Evolutionary conservation across 2,113 vertebrate species (phyloP).

Genomic region (Pseudopodoces humilis): DNA sequence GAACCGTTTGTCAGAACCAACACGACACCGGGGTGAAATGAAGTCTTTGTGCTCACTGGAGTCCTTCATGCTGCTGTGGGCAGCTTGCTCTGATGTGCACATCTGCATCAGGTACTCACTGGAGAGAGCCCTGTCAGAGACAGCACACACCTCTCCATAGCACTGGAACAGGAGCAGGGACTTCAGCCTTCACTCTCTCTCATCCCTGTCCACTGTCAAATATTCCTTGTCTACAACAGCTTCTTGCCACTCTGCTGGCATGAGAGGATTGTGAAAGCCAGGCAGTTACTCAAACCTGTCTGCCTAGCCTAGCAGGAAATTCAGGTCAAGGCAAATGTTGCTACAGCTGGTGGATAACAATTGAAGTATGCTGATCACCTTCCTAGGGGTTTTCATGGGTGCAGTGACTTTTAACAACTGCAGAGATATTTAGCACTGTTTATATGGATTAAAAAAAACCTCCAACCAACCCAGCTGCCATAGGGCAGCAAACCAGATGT

Average conservation of each 20-base stretch:
- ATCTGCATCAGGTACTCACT: background rate
- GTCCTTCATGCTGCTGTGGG: background rate
- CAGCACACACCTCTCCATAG: fast-evolving
- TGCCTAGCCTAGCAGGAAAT: background rate
- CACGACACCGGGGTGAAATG: fast-evolving
- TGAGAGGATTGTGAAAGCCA: background rate
- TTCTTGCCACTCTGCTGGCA: background rate
- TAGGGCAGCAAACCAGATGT: background rate
- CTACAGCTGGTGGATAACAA: background rate
- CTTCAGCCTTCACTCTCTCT: background rate
- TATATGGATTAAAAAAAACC: background rate
- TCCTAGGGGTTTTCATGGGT: background rate
- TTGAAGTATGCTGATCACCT: background rate
- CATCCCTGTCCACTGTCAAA: background rate
- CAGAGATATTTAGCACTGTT: background rate
- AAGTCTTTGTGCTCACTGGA: background rate
- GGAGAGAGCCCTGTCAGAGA: background rate
- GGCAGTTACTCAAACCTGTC: background rate
- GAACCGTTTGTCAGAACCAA: background rate
- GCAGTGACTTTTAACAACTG: background rate
- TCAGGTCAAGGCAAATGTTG: background rate
- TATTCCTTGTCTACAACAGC: background rate
- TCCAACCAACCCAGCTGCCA: background rate
- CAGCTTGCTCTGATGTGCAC: background rate
- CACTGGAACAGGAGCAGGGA: background rate